phyloP scores from a whole-genome alignment of 2,113 vertebrate species.

The Sclerurus mexicanus region DNA sequence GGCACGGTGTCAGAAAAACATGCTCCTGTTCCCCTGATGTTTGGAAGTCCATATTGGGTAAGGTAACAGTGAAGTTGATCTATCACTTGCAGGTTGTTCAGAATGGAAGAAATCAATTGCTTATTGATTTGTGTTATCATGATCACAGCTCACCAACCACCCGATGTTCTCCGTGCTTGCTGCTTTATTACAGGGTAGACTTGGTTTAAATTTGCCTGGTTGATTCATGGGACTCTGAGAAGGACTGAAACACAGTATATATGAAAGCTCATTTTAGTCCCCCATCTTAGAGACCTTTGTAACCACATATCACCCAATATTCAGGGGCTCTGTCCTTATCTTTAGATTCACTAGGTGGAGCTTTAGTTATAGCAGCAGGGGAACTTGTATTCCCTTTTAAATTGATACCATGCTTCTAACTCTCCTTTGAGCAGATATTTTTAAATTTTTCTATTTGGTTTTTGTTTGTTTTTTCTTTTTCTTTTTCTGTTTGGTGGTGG shows the following conservation, averaged over 20 bases:
- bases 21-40: neutral
- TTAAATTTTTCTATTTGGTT: neutral
- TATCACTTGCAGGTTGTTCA: neutral
- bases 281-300: neutral
- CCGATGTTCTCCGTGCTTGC: fast-evolving
- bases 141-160: neutral
- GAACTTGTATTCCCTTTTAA: neutral
- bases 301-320: fast-evolving
- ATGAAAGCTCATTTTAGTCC: neutral
- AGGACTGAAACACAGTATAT: neutral
- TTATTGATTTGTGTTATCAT: constrained; percentile 17
- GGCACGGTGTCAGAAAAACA: neutral
- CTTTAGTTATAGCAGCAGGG: neutral
- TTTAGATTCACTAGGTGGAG: neutral
- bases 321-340: neutral
- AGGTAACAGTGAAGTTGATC: neutral
- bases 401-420: neutral
- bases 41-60: neutral
- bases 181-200: neutral
- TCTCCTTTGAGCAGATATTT: neutral
- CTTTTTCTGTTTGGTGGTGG: neutral
- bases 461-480: neutral
- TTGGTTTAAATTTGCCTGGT: neutral
- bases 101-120: constrained; percentile 32
- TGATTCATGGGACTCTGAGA: neutral